Evolutionary conservation across 2,113 vertebrate genomes (phyloP), one percentile per base, ranked within the genome.

Genomic region (Glaucomys volans): DNA sequence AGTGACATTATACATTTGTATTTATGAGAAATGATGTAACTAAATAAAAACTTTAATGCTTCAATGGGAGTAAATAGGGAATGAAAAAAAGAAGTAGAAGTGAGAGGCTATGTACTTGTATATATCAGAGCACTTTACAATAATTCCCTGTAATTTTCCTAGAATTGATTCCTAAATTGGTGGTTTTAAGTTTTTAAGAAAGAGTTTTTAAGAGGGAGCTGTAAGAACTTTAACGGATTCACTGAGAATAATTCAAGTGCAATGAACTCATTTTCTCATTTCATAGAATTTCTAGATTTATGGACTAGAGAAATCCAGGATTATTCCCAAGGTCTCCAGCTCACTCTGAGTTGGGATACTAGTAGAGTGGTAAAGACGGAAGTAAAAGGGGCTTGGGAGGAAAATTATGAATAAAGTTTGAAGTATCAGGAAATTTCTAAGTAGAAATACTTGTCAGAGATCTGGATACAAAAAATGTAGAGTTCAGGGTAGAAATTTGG

Each of bases 41-140:
- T 57, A 88, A 95, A 91, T 79, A 86, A 95, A 95, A 94, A 44
- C 30, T 32, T 52, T 71, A 69, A 59, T 62, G 35, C 83, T 91
- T 82, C 62, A 79, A 28, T 59, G 71, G 0, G 12, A 1, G 2
- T 9, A 84, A 59, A 84, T 30, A 37, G 1, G 4, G 8, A 28
- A 87, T 30, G 30, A 87, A 12, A 76, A 93, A 86, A 57, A 57
- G 5, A 47, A 47, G 52, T 24, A 86, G 57, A 83, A 95, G 28
- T 50, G 17, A 77, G n/a, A 91, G 20, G 16, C 5, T 89, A 14
- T 30, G 17, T 85, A 75, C n/a, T 24, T 62, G 50, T 76, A 50
- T 50, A 40, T 81, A 82, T 88, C 28, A 94, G 64, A 84, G 84
- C 17, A 83, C 1, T 91, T 79, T 20, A 54, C 24, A 94, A 72